Base-by-base conservation (phyloP, 37 sponge, comb jelly and placozoan species). In the Chondrilla cf. caribensis region DNA sequence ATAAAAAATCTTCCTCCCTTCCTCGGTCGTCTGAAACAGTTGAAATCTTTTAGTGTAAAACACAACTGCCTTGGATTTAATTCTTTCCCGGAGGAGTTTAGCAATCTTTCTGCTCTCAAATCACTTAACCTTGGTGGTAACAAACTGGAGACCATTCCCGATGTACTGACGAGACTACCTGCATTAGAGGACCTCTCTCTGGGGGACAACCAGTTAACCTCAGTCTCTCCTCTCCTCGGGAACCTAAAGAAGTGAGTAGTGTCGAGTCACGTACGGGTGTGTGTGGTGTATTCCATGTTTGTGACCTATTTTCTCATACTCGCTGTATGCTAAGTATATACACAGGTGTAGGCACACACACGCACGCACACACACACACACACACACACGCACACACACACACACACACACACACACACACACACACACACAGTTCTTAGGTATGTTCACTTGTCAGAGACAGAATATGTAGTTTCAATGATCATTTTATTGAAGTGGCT, bases 71-170 rank as follows among this genome's bases (percentile, higher is more conserved):
- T 89, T n/a, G 84, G 81, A 37, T 28, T 24, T 8, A 37, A 7
- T 60, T 43, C 83, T 15, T 59, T 94, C 32, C 95, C 95, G 38
- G 66, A 78, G 7, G 60, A 81, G 8, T 80, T 94, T 17, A 84
- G 44, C 1, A 39, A 25, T 2, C 39, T 94, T 24, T 18, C 19
- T 19, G 0, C 58, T 2, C 73, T 95, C 7, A 36, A 81, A 47
- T 75, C 80, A 6, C 79, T 95, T 3, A 87, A 95, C 78, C 31
- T 92, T 58, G 79, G 90, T 66, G 92, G 93, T 0, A 95, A 95
- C 55, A 21, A n/a, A 24, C 80, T 95, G 25, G 80, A 95, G 64
- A 22, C 22, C 2, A 83, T 95, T 78, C 95, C 95, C 3, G n/a
- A 40, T 0, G 76, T 73, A 18, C 24, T 95, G 4, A 72, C 31